Conservation (phyloP, 2,113 vertebrate genomes). For the Prionailurus bengalensis region DNA sequence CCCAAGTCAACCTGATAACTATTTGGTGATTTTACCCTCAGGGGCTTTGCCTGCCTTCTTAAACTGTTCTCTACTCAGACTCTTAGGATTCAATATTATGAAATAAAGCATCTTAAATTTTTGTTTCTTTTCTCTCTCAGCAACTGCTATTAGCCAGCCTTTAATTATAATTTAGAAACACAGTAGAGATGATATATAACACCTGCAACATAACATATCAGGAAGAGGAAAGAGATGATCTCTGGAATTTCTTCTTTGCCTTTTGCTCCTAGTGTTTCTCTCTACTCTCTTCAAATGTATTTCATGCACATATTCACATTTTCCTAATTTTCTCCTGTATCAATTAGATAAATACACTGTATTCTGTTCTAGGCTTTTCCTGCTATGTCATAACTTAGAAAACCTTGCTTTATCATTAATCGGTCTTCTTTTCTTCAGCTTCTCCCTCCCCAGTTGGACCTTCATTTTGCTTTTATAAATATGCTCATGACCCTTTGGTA, state of each 20-base stretch:
- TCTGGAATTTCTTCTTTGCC: not conserved
- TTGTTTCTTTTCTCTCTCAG: not conserved
- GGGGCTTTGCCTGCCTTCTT: not conserved
- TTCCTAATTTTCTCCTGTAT: not conserved
- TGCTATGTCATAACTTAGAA: not conserved
- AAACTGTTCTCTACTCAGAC: not conserved
- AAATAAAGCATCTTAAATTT: conserved; percentile 6
- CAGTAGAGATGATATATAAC: not conserved
- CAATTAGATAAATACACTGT: not conserved
- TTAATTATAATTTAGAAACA: not conserved
- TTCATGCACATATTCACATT: not conserved
- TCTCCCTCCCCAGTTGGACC: not conserved
- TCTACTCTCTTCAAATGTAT: not conserved
- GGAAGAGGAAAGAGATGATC: not conserved
- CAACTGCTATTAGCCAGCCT: not conserved
- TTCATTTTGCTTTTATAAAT: not conserved
- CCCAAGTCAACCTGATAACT: conserved; percentile 16
- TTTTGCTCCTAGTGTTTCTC: not conserved
- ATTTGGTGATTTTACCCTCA: not conserved
- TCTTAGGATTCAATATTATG: not conserved
- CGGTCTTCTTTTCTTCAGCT: not conserved
- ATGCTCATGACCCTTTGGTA: not conserved
- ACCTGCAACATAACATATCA: not conserved
- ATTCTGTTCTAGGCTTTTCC: not conserved
- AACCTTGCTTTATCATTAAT: not conserved